A percentile compares a stretch with the other conserved stretches of the same genome.
These are phyloP conservation scores for Gnatocerus cornutus DNA, from an alignment of 2,888 invertebrate genomes.

Conservation along the genomic window DNA sequence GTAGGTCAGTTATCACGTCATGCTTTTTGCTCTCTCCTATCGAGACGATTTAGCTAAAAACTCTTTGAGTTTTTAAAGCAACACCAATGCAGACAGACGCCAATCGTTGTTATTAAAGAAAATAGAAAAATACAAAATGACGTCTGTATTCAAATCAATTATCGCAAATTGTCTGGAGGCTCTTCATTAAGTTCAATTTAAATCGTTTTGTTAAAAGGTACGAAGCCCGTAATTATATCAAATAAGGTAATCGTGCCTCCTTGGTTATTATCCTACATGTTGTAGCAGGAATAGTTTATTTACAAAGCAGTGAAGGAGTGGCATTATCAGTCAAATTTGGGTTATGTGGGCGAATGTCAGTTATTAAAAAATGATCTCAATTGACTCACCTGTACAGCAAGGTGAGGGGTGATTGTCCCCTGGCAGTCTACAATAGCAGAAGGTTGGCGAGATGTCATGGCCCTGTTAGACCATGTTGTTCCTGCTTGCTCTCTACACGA, in stretches of 20 bases:
- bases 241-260: constrained; percentile 29
- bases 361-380: constrained; percentile 23
- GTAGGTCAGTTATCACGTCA: not conserved
- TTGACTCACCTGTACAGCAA: constrained; percentile 58
- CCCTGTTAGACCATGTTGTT: constrained; percentile 68
- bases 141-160: constrained; percentile 19
- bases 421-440: constrained; percentile 64
- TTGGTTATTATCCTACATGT: constrained; percentile 40
- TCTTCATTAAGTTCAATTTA: constrained; percentile 22
- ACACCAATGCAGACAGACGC: not conserved
- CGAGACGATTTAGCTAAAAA: too few relatives aligned
- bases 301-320: constrained; percentile 44
- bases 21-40: too few relatives aligned
- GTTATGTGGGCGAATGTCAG: not conserved
- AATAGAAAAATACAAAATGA: constrained; percentile 9
- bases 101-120: not conserved
- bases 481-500: constrained; percentile 59
- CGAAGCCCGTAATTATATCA: constrained; percentile 28
- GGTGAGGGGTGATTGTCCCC: constrained; percentile 63
- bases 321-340: constrained; percentile 27
- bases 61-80: too few relatives aligned
- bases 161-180: constrained; percentile 26
- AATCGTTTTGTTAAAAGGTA: constrained; percentile 29
- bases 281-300: constrained; percentile 41
- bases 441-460: constrained; percentile 70